These are phyloP conservation scores for rat (Rattus norvegicus) DNA, from an alignment of 2,113 vertebrate species.

Conservation along the genomic window DNA sequence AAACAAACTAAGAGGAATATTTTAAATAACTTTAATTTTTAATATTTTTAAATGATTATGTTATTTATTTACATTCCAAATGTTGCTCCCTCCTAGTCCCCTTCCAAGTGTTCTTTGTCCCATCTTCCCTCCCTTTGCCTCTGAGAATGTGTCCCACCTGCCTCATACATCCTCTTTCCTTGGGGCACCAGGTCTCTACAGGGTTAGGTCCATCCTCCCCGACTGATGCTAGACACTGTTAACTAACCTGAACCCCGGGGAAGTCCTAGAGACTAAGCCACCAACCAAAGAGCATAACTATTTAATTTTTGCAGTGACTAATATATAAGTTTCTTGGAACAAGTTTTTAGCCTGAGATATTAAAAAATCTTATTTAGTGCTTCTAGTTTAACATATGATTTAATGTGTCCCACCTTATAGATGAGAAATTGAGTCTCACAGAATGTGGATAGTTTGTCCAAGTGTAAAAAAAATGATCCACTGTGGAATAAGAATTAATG, in stretches of 20 bases:
- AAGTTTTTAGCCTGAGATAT: neutral
- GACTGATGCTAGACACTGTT: too few relatives aligned
- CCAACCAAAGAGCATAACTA: neutral
- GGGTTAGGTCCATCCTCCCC: too few relatives aligned
- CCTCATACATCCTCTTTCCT: too few relatives aligned
- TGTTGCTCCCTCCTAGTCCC: too few relatives aligned
- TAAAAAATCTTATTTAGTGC: neutral
- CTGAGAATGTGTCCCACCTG: too few relatives aligned
- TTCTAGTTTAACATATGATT: neutral
- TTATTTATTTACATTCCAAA: too few relatives aligned
- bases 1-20: neutral
- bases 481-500: neutral
- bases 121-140: too few relatives aligned
- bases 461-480: neutral
- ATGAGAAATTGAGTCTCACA: neutral
- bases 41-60: too few relatives aligned
- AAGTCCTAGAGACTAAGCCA: too few relatives aligned
- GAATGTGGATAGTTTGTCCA: neutral
- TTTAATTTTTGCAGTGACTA: neutral
- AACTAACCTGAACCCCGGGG: too few relatives aligned
- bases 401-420: neutral
- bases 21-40: neutral
- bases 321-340: neutral
- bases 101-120: too few relatives aligned
- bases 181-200: too few relatives aligned